Evolutionary conservation across 1,140 invertebrate genomes (phyloP).

Genomic region (Meloidogyne hapla): DNA sequence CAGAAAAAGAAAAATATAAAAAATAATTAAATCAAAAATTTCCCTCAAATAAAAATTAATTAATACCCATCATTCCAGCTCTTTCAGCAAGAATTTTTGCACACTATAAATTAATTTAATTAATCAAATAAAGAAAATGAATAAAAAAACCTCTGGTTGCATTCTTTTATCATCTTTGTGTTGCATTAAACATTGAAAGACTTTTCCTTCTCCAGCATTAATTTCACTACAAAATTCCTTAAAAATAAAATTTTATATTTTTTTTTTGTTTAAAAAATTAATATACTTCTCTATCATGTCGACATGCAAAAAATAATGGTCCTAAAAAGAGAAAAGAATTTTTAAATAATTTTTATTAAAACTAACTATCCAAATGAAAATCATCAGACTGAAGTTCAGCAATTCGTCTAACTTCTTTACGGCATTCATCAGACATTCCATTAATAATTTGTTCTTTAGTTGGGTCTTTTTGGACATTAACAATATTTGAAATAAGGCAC

Average conservation of each 20-base stretch:
- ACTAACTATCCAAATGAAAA: constrained; percentile 81
- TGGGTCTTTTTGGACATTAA: constrained; percentile 68
- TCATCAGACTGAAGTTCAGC: constrained; percentile 88
- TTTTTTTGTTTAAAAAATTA: constrained; percentile 7
- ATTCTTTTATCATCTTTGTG: constrained; percentile 77
- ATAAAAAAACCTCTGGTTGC: constrained; percentile 66
- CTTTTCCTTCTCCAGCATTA: constrained; percentile 71
- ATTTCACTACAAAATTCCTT: constrained; percentile 66
- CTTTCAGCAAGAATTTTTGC: constrained; percentile 79
- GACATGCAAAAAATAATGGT: constrained; percentile 80
- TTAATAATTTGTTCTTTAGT: constrained; percentile 58
- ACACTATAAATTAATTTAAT: constrained; percentile 69
- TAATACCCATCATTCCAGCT: constrained; percentile 77
- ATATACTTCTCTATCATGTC: constrained; percentile 74
- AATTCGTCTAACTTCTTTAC: constrained; percentile 76
- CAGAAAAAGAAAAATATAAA: too few relatives aligned
- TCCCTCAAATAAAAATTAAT: neutral
- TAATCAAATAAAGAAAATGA: neutral
- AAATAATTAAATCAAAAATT: too few relatives aligned
- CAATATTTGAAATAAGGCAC: constrained; percentile 71
- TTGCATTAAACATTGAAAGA: constrained; percentile 87
- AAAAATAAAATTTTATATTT: constrained; percentile 24
- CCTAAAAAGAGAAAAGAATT: constrained; percentile 5
- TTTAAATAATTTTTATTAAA: neutral
- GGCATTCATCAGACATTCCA: constrained; percentile 69